Conservation (phyloP, 2,797 vertebrate genomes). For the Malacoctenus gilli region DNA sequence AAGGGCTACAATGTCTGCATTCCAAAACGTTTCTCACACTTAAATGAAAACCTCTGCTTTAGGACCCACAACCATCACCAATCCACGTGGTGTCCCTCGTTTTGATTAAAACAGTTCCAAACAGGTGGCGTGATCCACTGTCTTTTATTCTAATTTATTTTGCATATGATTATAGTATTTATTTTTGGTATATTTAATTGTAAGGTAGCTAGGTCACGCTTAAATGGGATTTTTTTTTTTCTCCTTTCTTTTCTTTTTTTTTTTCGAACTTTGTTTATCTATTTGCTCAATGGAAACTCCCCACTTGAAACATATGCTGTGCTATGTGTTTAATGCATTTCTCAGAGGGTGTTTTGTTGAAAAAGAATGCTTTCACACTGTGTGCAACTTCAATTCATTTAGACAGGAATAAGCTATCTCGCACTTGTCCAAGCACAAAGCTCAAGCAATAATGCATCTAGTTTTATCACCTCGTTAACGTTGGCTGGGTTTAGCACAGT, state of each 20-base stretch:
- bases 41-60: slow-evolving; percentile 50
- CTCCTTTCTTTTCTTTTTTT: slow-evolving; percentile 4
- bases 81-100: slow-evolving; percentile 49
- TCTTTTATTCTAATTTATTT: slow-evolving; percentile 77
- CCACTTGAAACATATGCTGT: slow-evolving; percentile 41
- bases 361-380: slow-evolving; percentile 47
- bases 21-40: slow-evolving; percentile 65
- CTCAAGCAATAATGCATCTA: slow-evolving; percentile 75
- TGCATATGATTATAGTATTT: slow-evolving; percentile 78
- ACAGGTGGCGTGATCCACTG: slow-evolving; percentile 58
- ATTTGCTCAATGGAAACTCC: slow-evolving; percentile 30
- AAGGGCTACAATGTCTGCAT: slow-evolving; percentile 76
- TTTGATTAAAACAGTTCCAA: slow-evolving; percentile 52
- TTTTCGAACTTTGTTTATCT: slow-evolving; percentile 30
- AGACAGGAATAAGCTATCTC: slow-evolving; percentile 68
- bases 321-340: slow-evolving; percentile 39
- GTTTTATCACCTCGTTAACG: slow-evolving; percentile 43
- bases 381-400: slow-evolving; percentile 44
- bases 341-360: slow-evolving; percentile 34
- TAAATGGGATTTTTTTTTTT: slow-evolving; percentile 40
- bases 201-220: slow-evolving; percentile 66
- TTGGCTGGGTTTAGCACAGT: slow-evolving; percentile 44
- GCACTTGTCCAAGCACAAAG: slow-evolving; percentile 77
- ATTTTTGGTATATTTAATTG: slow-evolving; percentile 80
- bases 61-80: slow-evolving; percentile 53